Conservation (phyloP, 2,797 vertebrate genomes). For the Meriones psammophilus region DNA sequence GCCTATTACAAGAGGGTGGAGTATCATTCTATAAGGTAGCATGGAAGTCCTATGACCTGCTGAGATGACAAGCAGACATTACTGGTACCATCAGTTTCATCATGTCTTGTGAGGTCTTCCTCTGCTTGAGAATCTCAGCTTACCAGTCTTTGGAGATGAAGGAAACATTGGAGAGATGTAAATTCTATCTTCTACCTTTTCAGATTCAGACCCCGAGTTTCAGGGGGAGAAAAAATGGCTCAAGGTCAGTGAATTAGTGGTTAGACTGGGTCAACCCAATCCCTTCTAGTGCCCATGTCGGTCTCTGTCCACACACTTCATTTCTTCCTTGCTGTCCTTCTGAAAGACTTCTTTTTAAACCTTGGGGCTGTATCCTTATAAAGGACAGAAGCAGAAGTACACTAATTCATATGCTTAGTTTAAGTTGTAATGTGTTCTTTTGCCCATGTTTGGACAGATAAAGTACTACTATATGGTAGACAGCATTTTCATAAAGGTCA, state of each 20-base stretch:
- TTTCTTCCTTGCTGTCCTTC: not conserved
- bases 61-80: not conserved
- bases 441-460: slow-evolving; percentile 61
- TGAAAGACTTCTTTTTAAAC: slow-evolving; percentile 55
- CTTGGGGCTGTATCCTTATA: slow-evolving; percentile 39
- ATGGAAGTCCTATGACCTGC: not conserved
- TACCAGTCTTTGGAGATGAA: slow-evolving; percentile 27
- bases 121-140: slow-evolving; percentile 4
- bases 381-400: slow-evolving; percentile 40
- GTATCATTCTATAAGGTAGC: not conserved
- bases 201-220: not conserved
- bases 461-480: slow-evolving; percentile 64
- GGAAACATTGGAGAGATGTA: slow-evolving; percentile 4
- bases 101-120: not conserved
- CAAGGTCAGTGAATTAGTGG: slow-evolving; percentile 34
- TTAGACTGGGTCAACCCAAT: not conserved
- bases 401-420: slow-evolving; percentile 62
- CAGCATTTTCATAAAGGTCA: slow-evolving; percentile 1
- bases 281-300: not conserved
- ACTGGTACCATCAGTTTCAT: not conserved
- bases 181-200: not conserved
- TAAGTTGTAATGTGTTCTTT: slow-evolving; percentile 69
- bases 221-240: not conserved
- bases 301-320: not conserved
- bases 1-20: fast-evolving